Percentiles rank a stretch among this genome's conserved stretches.
Evolutionary conservation across 2,113 vertebrate species (phyloP).

Genomic region (Anolis sagrei): DNA sequence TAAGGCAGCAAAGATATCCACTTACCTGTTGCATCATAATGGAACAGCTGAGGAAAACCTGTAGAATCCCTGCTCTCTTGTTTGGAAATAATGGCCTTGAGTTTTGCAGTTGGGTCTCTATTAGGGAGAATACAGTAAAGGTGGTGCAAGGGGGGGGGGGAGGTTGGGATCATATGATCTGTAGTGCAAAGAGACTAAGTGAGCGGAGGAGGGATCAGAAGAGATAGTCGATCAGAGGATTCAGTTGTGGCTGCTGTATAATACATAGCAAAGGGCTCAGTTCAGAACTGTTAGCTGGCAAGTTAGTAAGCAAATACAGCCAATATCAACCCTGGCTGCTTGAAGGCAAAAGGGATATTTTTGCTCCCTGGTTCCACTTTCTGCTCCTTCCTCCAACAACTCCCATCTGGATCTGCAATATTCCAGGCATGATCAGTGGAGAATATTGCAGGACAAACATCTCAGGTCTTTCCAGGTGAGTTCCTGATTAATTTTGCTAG

Average conservation of each 20-base stretch:
- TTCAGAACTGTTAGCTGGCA: slow-evolving; percentile 76
- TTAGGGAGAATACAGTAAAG: slow-evolving; percentile 83
- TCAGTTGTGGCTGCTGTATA: slow-evolving; percentile 62
- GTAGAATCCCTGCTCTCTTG: background rate
- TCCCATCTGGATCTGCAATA: slow-evolving; percentile 49
- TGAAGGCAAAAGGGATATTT: slow-evolving; percentile 70
- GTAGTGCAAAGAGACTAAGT: slow-evolving; percentile 57
- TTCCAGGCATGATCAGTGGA: slow-evolving; percentile 81
- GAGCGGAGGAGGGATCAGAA: slow-evolving; percentile 69
- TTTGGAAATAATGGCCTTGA: slow-evolving; percentile 26
- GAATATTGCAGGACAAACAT: slow-evolving; percentile 76
- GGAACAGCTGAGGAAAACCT: slow-evolving; percentile 46
- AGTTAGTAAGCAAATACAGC: slow-evolving; percentile 68
- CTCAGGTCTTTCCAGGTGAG: slow-evolving; percentile 82
- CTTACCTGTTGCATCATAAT: background rate
- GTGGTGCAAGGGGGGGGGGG: slow-evolving; percentile 43
- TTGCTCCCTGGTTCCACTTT: slow-evolving; percentile 66
- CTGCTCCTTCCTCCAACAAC: slow-evolving; percentile 67
- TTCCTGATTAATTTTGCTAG: slow-evolving; percentile 44
- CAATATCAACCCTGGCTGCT: slow-evolving; percentile 56
- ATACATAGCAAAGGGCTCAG: slow-evolving; percentile 41
- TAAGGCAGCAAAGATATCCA: background rate
- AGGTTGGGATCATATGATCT: slow-evolving; percentile 68
- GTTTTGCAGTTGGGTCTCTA: slow-evolving; percentile 67
- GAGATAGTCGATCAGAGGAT: slow-evolving; percentile 69